Evolutionary conservation across 2,113 vertebrate genomes (phyloP).

Genomic region (Dicerorhinus sumatrensis): DNA sequence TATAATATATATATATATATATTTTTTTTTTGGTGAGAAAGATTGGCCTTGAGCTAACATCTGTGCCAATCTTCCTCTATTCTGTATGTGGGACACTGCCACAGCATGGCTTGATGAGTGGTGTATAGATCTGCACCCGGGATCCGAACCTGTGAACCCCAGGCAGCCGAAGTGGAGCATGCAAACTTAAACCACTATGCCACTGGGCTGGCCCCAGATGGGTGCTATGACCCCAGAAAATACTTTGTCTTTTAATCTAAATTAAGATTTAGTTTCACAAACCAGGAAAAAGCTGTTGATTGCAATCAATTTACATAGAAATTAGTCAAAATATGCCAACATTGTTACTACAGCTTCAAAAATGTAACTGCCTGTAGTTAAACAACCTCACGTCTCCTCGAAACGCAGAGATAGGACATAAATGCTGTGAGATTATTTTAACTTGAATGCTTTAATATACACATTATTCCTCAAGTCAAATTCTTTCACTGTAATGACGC

Average conservation of each 20-base stretch:
- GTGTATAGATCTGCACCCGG: too few relatives aligned
- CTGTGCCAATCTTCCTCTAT: too few relatives aligned
- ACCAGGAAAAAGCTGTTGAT: conserved; percentile 47
- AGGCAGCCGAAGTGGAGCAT: too few relatives aligned
- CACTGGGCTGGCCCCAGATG: not conserved
- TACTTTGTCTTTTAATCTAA: not conserved
- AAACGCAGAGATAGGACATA: conserved; percentile 49
- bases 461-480: conserved; percentile 67
- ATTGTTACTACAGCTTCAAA: conserved; percentile 47
- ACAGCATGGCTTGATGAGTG: too few relatives aligned
- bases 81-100: too few relatives aligned
- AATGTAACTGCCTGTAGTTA: conserved; percentile 62
- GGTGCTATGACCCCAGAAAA: not conserved
- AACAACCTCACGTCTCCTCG: conserved; percentile 40
- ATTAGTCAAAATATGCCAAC: conserved; percentile 64
- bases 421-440: conserved; percentile 76
- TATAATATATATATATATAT: not conserved
- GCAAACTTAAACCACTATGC: too few relatives aligned
- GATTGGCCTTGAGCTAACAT: too few relatives aligned
- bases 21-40: too few relatives aligned
- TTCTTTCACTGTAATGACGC: conserved; percentile 70
- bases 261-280: conserved; percentile 42
- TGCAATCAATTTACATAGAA: conserved; percentile 60
- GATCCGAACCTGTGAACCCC: too few relatives aligned
- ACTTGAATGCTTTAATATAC: conserved; percentile 77